A percentile compares a stretch with the other conserved stretches of the same genome.
phyloP scores from a whole-genome alignment of 2,888 invertebrate species.

The Andrena minutula region DNA sequence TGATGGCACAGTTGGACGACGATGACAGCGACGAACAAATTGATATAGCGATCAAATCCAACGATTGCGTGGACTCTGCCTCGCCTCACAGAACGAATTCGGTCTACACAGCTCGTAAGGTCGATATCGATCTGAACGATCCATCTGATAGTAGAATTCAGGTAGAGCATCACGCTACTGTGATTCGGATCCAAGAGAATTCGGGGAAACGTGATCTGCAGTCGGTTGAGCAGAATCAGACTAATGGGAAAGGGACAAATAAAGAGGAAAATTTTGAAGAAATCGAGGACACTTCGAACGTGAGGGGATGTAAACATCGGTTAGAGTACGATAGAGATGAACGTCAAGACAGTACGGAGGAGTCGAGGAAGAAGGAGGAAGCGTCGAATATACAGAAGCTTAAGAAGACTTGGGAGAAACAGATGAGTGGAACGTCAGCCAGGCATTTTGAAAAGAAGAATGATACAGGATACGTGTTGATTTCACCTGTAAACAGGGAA shows the following conservation, averaged over 20 bases:
- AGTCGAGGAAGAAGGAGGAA: conserved; percentile 63
- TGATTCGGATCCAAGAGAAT: conserved; percentile 34
- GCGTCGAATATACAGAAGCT: conserved; percentile 78
- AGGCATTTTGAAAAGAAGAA: conserved; percentile 33
- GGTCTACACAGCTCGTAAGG: conserved; percentile 59
- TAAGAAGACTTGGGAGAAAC: conserved; percentile 81
- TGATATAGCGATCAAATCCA: conserved; percentile 63
- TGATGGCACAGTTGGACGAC: conserved; percentile 81
- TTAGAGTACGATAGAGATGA: neutral
- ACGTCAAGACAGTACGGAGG: conserved; percentile 14
- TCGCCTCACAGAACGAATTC: conserved; percentile 58
- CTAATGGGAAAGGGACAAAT: neutral
- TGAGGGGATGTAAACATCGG: neutral
- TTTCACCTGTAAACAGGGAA: neutral
- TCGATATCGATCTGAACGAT: conserved; percentile 21
- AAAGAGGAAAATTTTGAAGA: neutral
- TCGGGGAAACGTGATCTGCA: neutral
- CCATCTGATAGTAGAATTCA: neutral
- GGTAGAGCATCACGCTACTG: conserved; percentile 21
- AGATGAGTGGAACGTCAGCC: conserved; percentile 58
- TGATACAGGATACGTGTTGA: neutral
- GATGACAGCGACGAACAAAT: conserved; percentile 77
- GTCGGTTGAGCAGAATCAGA: neutral
- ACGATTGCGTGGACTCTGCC: conserved; percentile 52
- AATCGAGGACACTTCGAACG: neutral